phyloP scores from a whole-genome alignment of 2,888 invertebrate genomes.

The Zygothrica quintamaculata region DNA sequence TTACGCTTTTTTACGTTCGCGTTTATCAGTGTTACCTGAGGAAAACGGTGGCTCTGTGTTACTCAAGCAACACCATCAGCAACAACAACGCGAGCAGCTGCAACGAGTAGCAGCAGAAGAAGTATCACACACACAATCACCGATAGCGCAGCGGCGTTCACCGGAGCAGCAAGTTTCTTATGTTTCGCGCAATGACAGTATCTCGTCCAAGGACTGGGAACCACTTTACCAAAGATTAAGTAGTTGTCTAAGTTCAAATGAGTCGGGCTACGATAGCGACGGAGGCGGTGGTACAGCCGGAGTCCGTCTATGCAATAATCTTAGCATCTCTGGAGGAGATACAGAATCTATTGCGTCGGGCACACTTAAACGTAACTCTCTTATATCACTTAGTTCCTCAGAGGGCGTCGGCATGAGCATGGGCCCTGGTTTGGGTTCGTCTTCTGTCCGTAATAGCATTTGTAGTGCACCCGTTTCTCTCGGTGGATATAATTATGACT shows the following conservation, averaged over 20 bases:
- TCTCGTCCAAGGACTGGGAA: slow-evolving; percentile 86
- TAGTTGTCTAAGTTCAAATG: slow-evolving; percentile 92
- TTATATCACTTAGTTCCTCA: slow-evolving; percentile 81
- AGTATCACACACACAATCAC: slow-evolving; percentile 59
- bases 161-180: slow-evolving; percentile 81
- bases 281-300: slow-evolving; percentile 87
- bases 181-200: slow-evolving; percentile 86
- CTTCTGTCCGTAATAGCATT: slow-evolving; percentile 67
- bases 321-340: slow-evolving; percentile 83
- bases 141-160: slow-evolving; percentile 77
- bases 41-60: slow-evolving; percentile 87
- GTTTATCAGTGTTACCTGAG: slow-evolving; percentile 91
- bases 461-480: slow-evolving; percentile 83
- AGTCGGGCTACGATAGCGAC: slow-evolving; percentile 93
- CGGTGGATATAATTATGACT: slow-evolving; percentile 85
- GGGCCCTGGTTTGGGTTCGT: slow-evolving; percentile 30
- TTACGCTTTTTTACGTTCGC: slow-evolving; percentile 91
- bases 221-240: slow-evolving; percentile 87
- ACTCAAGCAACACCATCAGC: slow-evolving; percentile 85
- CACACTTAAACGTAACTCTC: slow-evolving; percentile 82
- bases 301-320: slow-evolving; percentile 78
- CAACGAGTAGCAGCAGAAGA: slow-evolving; percentile 39
- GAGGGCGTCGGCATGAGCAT: slow-evolving; percentile 75
- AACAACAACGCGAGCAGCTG: slow-evolving; percentile 47
- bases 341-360: slow-evolving; percentile 84